Evolutionary conservation across 2,113 vertebrate genomes (phyloP).

Genomic region (Pionites leucogaster): DNA sequence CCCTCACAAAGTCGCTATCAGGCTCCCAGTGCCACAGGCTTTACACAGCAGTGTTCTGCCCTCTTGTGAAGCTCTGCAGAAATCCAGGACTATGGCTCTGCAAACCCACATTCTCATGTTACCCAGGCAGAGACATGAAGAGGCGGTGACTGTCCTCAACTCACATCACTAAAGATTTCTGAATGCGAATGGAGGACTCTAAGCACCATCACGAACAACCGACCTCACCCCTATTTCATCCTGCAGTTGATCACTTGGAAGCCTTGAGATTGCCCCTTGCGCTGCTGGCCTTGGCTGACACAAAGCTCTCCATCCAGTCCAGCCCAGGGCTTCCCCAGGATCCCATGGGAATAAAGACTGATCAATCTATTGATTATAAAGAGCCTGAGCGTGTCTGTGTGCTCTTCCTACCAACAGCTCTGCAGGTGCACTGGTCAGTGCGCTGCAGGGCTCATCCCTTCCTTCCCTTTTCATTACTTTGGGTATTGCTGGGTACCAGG

Average conservation of each 20-base stretch:
- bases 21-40: not conserved
- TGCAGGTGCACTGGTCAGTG: accelerated
- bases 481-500: not conserved
- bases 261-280: not conserved
- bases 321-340: not conserved
- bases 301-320: not conserved
- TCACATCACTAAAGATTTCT: not conserved
- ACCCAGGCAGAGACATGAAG: not conserved
- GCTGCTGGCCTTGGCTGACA: not conserved
- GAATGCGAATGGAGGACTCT: not conserved
- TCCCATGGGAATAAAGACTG: not conserved
- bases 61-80: slow-evolving; percentile 61
- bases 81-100: not conserved
- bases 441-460: not conserved
- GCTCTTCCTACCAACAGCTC: not conserved
- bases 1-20: not conserved
- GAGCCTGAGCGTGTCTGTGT: accelerated
- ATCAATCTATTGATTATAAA: not conserved
- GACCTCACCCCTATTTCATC: not conserved
- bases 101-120: not conserved
- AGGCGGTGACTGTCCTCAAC: not conserved
- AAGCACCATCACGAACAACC: not conserved
- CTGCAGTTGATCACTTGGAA: not conserved
- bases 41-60: slow-evolving; percentile 52
- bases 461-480: not conserved